Percentiles rank a stretch among this genome's conserved stretches.
These are phyloP conservation scores for Digitonthophagus gazella DNA, from an alignment of 2,888 invertebrate genomes.

Conservation along the genomic window DNA sequence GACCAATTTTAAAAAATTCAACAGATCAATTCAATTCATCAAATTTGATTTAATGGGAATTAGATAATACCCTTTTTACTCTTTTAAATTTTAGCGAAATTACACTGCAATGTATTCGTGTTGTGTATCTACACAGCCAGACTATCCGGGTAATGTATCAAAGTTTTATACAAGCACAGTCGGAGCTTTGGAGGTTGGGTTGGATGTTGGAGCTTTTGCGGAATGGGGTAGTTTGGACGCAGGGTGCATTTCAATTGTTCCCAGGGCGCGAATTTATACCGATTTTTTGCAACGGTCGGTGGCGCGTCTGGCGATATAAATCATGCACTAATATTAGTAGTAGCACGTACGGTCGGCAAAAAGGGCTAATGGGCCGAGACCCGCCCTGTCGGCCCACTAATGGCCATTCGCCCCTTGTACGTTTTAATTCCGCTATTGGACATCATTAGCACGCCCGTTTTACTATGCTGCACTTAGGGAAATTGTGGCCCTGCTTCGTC, in stretches of 20 bases:
- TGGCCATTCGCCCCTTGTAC: slow-evolving; percentile 5
- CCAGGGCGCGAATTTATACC: neutral
- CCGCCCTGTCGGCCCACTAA: neutral
- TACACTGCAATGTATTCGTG: too few species aligned
- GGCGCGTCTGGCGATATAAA: neutral
- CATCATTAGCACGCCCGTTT: neutral
- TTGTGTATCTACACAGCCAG: too few species aligned
- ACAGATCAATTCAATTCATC: too few species aligned
- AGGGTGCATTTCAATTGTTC: neutral
- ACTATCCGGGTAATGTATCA: too few species aligned
- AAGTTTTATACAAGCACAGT: too few species aligned
- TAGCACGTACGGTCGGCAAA: neutral
- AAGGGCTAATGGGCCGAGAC: neutral
- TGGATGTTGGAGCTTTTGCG: too few species aligned
- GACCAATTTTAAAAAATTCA: too few species aligned
- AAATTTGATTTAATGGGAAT: too few species aligned
- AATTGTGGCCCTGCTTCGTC: neutral
- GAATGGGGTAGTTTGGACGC: too few species aligned
- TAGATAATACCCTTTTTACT: too few species aligned
- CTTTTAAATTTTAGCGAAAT: too few species aligned
- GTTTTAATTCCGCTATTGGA: slow-evolving; percentile 8
- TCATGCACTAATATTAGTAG: neutral
- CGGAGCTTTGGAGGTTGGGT: too few species aligned
- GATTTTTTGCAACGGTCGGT: neutral
- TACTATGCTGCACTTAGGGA: neutral